Evolutionary conservation across 2,888 invertebrate genomes (phyloP), one percentile per base, ranked within the genome.

Genomic region (Himalopsyche anomala): DNA sequence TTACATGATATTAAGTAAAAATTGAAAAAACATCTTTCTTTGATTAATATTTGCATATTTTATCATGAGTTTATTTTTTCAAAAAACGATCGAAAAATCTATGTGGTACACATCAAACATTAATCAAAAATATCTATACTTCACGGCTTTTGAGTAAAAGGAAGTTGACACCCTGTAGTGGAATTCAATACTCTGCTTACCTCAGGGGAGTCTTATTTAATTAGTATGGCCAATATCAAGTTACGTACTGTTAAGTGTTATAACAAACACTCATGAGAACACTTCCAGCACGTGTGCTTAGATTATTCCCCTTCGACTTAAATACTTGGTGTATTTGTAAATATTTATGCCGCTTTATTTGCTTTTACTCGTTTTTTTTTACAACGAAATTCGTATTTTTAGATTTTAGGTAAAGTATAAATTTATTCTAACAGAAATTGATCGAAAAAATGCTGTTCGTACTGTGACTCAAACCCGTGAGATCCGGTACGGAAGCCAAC

Each of bases 141-240:
- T 51, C 15, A 3, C 12, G 0, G 15, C 5, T 15, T 15, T 51
- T 51, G 15, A 51, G 1, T 4, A 51, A 51, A 51, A 5, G 74
- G 36, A 74, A 74, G 74, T 36, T 12, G 12, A 74, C 11, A 74
- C 74, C 74, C 28, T 74, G 28, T 74, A 36, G 36, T 74, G 74
- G 74, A 74, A 74, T 36, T 74, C 12, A 74, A 74, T 36, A 74
- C 74, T 74, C 2, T 28, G 28, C 69, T 69, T 69, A 28, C 69
- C 69, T 69, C 2, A 36, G 8, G 74, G 74, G 74, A 74, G 74
- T 15, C 19, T 4, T 38, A 74, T 38, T 74, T 74, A 74, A 74
- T 74, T 38, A 74, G 74, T 74, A 36, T 74, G 74, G 74, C 74
- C 74, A 74, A 74, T 74, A 74, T 74, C 74, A 74, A 74, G 74